Evolutionary conservation across 2,113 vertebrate genomes (phyloP), one percentile per base, ranked within the genome.

Genomic region (human): DNA sequence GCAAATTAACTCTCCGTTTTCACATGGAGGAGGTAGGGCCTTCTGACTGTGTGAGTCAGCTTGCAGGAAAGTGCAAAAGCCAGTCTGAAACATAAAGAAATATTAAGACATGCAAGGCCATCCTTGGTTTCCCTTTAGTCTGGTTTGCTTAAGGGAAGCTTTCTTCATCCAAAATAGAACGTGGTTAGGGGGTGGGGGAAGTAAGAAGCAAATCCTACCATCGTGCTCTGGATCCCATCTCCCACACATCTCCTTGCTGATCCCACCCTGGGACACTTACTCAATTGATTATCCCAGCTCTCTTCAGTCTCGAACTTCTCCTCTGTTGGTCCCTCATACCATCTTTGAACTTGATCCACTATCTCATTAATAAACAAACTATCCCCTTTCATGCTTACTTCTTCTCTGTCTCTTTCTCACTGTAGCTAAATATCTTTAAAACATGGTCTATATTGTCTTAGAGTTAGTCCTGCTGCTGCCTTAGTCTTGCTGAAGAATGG

Each of bases 401-500:
- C 48, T 81, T 50, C 57, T 70, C 32, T 87, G 13, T 83, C 22
- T 48, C 32, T 50, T 61, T 79, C 32, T 92, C 66, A 4, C 13
- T 20, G 32, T 59, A 14, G 43, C 66, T 70, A 35, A 82, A 59
- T 73, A 57, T 8, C 25, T 82, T 68, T 68, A 16, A 61, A 59
- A 75, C 17, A 6, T n/a, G 5, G 32, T 79, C 52, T 76, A 17
- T 3, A 11, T 17, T 61, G 52, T 78, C 88, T 75, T 43, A 43
- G 16, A 64, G 38, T 52, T 48, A 82, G 20, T 70, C 57, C 25
- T 82, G 43, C 25, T 82, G 38, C 40, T 45, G n/a, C 12, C 6
- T 45, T 40, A 30, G 61, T n/a, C 8, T 99, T 48, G 99, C 99
- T 97, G 98, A 99, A 3, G 99, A 99, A 96, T 98, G 98, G 35